Percentiles rank a stretch among this genome's conserved stretches.
Evolutionary conservation across 2,797 vertebrate species (phyloP).

Genomic region (Eutrigla gurnardus): DNA sequence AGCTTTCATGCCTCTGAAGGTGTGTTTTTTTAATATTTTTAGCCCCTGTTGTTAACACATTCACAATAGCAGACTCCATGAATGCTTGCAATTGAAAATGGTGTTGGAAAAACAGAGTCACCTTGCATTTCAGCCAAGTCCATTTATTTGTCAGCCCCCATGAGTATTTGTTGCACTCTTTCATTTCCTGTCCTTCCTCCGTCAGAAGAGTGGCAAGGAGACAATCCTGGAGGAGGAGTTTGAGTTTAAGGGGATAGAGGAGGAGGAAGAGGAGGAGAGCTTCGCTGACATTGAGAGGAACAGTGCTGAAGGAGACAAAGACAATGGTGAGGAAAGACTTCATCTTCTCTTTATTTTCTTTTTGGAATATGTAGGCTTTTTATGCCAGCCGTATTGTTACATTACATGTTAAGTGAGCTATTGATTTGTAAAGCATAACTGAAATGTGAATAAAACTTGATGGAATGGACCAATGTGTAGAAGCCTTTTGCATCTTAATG

Average conservation of each 20-base stretch:
- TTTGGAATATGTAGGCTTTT: not conserved
- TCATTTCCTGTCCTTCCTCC: not conserved
- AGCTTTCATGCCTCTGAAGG: slow-evolving; percentile 91
- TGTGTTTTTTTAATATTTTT: slow-evolving; percentile 12
- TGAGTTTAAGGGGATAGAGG: slow-evolving; percentile 91
- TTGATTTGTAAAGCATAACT: not conserved
- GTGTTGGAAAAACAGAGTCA: not conserved
- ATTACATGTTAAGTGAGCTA: not conserved
- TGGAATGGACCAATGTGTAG: not conserved
- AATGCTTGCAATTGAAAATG: not conserved
- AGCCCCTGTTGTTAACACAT: not conserved
- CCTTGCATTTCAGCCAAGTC: not conserved
- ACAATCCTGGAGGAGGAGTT: slow-evolving; percentile 90
- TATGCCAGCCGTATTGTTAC: not conserved
- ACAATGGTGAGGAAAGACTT: slow-evolving; percentile 65
- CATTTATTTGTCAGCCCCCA: not conserved
- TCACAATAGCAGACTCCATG: not conserved
- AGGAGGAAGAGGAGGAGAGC: slow-evolving; percentile 84
- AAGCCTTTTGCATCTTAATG: not conserved
- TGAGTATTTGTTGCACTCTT: slow-evolving; percentile 1
- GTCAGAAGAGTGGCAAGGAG: slow-evolving; percentile 90
- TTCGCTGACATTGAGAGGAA: slow-evolving; percentile 64
- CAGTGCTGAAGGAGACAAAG: slow-evolving; percentile 75
- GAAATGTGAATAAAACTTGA: not conserved
- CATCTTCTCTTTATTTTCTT: not conserved